Evolutionary conservation across 2,888 invertebrate species (phyloP).

Genomic region (Cerastoderma edule): DNA sequence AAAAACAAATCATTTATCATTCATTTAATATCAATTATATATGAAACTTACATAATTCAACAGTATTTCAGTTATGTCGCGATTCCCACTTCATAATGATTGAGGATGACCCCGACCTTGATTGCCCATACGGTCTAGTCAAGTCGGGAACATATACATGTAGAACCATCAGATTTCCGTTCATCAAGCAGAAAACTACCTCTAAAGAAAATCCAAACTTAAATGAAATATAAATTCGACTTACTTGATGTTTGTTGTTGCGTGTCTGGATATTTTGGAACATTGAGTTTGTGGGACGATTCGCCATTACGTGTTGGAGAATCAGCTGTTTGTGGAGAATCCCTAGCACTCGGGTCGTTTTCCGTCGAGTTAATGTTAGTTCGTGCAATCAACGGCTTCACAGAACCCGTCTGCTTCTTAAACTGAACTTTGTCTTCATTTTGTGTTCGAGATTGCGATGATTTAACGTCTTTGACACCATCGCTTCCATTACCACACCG

Average conservation of each 20-base stretch:
- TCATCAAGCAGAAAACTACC: no score
- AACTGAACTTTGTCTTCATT: neutral
- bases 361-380: neutral
- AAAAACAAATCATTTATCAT: no score
- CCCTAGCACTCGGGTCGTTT: neutral
- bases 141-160: no score
- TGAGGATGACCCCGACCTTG: no score
- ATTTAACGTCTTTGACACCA: neutral
- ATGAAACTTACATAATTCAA: no score
- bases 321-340: neutral
- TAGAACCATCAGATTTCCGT: no score
- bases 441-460: neutral
- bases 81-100: no score
- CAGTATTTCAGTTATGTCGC: no score
- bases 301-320: constrained; percentile 2
- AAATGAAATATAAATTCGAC: neutral
- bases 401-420: constrained; percentile 8
- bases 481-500: neutral
- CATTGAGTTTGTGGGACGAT: neutral
- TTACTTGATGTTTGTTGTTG: constrained; percentile 9
- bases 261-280: constrained; percentile 4
- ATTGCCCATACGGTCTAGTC: no score
- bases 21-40: no score
- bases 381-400: neutral
- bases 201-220: no score